These are phyloP conservation scores for Manis pentadactyla DNA, from an alignment of 2,797 vertebrate species.

Conservation along the genomic window DNA sequence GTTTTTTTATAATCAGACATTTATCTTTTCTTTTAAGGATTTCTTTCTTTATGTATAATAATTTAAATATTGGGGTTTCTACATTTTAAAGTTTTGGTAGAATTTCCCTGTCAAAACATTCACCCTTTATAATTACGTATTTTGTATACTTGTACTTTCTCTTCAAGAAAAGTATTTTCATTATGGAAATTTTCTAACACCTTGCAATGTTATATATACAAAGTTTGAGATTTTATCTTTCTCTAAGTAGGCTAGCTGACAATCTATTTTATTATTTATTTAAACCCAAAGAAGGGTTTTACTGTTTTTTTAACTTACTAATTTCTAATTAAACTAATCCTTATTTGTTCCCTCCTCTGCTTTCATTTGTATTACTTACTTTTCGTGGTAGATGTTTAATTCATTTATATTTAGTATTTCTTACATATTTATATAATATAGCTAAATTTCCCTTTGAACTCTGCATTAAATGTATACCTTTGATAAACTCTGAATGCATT, in stretches of 20 bases:
- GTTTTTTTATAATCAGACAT: not conserved
- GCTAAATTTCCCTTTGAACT: slow-evolving; percentile 26
- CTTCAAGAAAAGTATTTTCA: slow-evolving; percentile 33
- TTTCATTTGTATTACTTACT: not conserved
- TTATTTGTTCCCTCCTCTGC: not conserved
- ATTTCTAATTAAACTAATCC: not conserved
- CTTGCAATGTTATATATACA: not conserved
- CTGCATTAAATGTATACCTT: not conserved
- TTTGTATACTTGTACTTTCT: not conserved
- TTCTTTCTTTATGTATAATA: not conserved
- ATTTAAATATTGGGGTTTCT: slow-evolving; percentile 24
- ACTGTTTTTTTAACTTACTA: slow-evolving; percentile 29
- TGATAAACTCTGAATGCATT: not conserved
- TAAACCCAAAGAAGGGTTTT: not conserved
- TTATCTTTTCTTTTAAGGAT: not conserved
- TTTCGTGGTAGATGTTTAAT: slow-evolving; percentile 15
- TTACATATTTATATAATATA: not conserved
- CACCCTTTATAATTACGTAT: not conserved
- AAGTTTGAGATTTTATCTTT: not conserved
- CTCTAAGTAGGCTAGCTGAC: not conserved
- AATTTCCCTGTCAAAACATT: not conserved
- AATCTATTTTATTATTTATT: not conserved
- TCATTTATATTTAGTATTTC: not conserved
- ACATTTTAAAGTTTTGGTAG: not conserved
- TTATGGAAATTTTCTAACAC: slow-evolving; percentile 4